Percentiles rank a stretch among this genome's conserved stretches.
These are phyloP conservation scores for Allophyes oxyacanthae DNA, from an alignment of 2,888 invertebrate genomes.

Conservation along the genomic window DNA sequence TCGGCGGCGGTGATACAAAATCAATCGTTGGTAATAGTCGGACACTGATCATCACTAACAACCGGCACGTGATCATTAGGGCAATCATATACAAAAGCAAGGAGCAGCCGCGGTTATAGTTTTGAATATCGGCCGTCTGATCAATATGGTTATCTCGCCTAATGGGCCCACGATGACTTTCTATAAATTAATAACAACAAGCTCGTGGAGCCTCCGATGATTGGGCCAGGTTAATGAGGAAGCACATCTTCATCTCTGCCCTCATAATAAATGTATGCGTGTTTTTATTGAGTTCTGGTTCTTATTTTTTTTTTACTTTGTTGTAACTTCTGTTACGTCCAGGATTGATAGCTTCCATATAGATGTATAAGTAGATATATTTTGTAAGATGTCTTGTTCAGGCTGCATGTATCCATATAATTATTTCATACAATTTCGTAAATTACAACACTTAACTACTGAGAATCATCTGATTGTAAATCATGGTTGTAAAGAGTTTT, in stretches of 20 bases:
- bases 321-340: conserved; percentile 68
- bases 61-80: conserved; percentile 86
- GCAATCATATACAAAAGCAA: conserved; percentile 79
- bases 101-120: conserved; percentile 69
- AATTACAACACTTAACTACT: conserved; percentile 26
- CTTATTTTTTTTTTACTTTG: conserved; percentile 63
- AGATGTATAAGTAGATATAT: conserved; percentile 34
- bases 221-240: conserved; percentile 84
- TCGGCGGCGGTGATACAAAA: conserved; percentile 74
- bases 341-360: conserved; percentile 56
- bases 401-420: conserved; percentile 16
- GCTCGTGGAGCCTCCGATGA: conserved; percentile 74
- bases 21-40: conserved; percentile 79
- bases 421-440: conserved; percentile 31
- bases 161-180: conserved; percentile 87
- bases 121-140: conserved; percentile 76
- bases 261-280: conserved; percentile 68
- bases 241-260: conserved; percentile 80
- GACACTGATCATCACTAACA: conserved; percentile 83
- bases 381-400: conserved; percentile 26
- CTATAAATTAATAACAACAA: conserved; percentile 89
- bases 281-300: conserved; percentile 71
- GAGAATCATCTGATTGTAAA: conserved; percentile 58
- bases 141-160: conserved; percentile 85
- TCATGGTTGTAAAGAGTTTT: conserved; percentile 66